A percentile compares a stretch with the other conserved stretches of the same genome.
phyloP scores from a whole-genome alignment of 2,888 invertebrate species.

The Tiphia femorata region DNA sequence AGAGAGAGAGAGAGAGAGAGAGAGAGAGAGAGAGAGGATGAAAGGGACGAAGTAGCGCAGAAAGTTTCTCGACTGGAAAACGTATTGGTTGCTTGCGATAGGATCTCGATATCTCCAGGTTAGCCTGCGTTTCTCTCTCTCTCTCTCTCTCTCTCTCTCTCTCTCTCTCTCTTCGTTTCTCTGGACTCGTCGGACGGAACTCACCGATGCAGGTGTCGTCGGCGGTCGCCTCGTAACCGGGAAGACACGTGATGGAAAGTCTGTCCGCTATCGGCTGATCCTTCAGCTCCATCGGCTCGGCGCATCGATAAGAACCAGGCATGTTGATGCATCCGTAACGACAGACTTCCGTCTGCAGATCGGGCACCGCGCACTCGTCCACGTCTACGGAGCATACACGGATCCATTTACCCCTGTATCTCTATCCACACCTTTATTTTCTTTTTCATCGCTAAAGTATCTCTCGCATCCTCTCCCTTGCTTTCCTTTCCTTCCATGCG shows the following conservation, averaged over 20 bases:
- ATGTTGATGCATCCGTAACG: constrained; percentile 71
- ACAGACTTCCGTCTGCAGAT: constrained; percentile 63
- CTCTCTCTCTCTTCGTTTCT: background rate
- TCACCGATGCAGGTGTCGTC: constrained; percentile 59
- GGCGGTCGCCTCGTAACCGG: constrained; percentile 55
- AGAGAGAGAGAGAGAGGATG: background rate
- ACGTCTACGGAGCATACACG: constrained; percentile 74
- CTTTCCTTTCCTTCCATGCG: too few relatives aligned
- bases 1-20: background rate
- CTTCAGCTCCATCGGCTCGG: constrained; percentile 53
- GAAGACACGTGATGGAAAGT: constrained; percentile 50
- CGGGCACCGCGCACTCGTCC: constrained; percentile 74
- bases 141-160: too few relatives aligned
- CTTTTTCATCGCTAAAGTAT: too few relatives aligned
- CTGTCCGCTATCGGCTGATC: constrained; percentile 50
- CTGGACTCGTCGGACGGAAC: too few relatives aligned
- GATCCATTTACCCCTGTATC: too few relatives aligned
- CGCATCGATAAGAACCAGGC: constrained; percentile 71
- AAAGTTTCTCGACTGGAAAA: too few relatives aligned
- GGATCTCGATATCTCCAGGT: too few relatives aligned
- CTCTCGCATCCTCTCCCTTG: too few relatives aligned
- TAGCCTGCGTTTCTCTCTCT: background rate
- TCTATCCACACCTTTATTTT: too few relatives aligned
- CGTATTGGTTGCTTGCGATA: too few relatives aligned
- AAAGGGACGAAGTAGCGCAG: background rate